phyloP scores from a whole-genome alignment of 30 jellyfish, hydroid and myxozoan species.

The Hydractinia symbiolongicarpus region DNA sequence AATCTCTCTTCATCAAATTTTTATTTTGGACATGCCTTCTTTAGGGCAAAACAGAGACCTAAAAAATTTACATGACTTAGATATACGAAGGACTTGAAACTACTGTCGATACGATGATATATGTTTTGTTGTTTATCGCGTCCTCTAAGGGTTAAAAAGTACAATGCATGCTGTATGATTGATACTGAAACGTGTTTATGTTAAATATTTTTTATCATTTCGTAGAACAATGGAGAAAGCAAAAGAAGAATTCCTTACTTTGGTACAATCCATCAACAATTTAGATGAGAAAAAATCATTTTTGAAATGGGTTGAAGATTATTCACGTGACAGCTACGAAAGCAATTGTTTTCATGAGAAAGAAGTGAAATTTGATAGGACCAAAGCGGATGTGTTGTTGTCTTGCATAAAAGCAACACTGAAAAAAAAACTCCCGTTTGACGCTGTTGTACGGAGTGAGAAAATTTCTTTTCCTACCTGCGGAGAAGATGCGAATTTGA shows the following conservation, averaged over 20 bases:
- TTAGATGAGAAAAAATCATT: background rate
- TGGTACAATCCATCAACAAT: background rate
- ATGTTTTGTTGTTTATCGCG: no score
- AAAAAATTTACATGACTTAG: no score
- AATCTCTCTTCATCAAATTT: no score
- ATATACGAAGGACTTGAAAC: no score
- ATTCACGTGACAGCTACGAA: background rate
- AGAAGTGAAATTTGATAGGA: background rate
- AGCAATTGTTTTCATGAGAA: background rate
- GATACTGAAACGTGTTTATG: no score
- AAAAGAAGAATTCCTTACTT: background rate
- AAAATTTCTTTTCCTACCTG: conserved; percentile 13
- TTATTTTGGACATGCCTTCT: no score
- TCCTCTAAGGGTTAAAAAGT: no score
- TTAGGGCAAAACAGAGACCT: no score
- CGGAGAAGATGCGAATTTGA: conserved; percentile 21
- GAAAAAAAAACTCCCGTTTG: background rate
- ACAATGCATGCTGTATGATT: no score
- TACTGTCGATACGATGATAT: no score
- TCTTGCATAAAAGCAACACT: conserved; percentile 18
- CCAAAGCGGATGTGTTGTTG: conserved; percentile 15
- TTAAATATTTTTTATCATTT: no score
- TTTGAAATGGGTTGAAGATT: background rate
- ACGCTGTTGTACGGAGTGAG: conserved; percentile 10
- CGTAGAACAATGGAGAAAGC: background rate